Conservation (phyloP, 2,888 invertebrate species). For the Dendrolimus pini region DNA sequence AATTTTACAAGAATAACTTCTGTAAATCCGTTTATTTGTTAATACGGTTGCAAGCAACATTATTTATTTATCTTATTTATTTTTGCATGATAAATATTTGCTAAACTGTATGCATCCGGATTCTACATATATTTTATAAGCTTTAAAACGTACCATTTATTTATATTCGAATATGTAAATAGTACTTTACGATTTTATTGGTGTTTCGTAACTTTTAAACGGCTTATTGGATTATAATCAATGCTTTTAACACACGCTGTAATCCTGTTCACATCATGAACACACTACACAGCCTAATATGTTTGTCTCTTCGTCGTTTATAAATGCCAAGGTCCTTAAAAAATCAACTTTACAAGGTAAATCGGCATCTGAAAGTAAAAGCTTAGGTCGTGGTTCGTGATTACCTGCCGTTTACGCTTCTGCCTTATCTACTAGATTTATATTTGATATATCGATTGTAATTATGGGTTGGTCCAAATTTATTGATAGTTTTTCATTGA, state of each 20-base stretch:
- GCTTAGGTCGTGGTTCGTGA: slow-evolving; percentile 11
- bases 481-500: not conserved
- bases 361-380: slow-evolving; percentile 29
- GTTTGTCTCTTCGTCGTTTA: slow-evolving; percentile 44
- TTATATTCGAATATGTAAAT: not conserved
- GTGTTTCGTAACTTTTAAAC: slow-evolving; percentile 15
- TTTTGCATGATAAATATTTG: not conserved
- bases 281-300: slow-evolving; percentile 25
- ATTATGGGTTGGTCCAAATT: not conserved
- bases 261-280: slow-evolving; percentile 19
- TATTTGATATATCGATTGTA: not conserved
- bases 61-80: not conserved
- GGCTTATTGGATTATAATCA: slow-evolving; percentile 27
- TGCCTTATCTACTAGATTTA: not conserved
- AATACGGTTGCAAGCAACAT: not conserved
- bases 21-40: not conserved
- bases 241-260: slow-evolving; percentile 27
- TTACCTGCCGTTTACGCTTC: not conserved
- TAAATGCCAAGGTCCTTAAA: slow-evolving; percentile 56
- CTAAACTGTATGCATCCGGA: not conserved
- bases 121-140: not conserved
- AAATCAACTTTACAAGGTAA: slow-evolving; percentile 31
- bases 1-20: not conserved
- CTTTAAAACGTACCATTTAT: not conserved
- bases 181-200: slow-evolving; percentile 2